Evolutionary conservation across 1,140 invertebrate species (phyloP), one percentile per base, ranked within the genome.

Genomic region (Drosophila bocqueti): DNA sequence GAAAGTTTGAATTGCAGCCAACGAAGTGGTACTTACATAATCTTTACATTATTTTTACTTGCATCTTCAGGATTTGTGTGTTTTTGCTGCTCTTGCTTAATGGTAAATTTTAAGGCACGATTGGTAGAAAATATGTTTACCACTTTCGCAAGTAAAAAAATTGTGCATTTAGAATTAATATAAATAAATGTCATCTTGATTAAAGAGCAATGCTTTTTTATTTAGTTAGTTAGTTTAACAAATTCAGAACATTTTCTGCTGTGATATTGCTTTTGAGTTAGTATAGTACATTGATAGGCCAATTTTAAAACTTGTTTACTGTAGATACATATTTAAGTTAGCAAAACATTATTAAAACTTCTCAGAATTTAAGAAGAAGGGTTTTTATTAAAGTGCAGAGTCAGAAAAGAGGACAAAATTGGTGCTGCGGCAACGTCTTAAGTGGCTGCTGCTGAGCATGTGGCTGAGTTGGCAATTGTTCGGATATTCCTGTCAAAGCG

Each of bases 401-500:
- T 8, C 21, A 18, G 10, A 40, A 8, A 38, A 16, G 9, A 31
- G 24, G 31, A 34, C 29, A 52, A 24, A 24, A 18, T 61, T 61
- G 45, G 21, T 24, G 31, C 45, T 49, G 38, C 11, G 60, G 16
- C 24, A 34, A 57, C 49, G 60, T 15, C 29, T 40, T 24, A 21
- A 49, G 26, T 46, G 49, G 60, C 18, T 36, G 15, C 36, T 11
- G 34, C 54, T 55, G 46, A 45, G 18, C 47, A 46, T 49, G 46
- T 49, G 67, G 40, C 8, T 47, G 29, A 29, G 16, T 38, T 59
- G 26, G 29, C 54, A 73, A 71, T 59, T 73, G 47, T 73, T 42
- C 9, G 42, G 49, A 54, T 74, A 54, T 47, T 73, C 58, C 34
- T 61, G 55, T 52, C 54, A 60, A 60, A 69, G 69, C 54, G 58